Base-by-base conservation (phyloP, 2,888 invertebrate genomes). In the Heliothis peltigera region DNA sequence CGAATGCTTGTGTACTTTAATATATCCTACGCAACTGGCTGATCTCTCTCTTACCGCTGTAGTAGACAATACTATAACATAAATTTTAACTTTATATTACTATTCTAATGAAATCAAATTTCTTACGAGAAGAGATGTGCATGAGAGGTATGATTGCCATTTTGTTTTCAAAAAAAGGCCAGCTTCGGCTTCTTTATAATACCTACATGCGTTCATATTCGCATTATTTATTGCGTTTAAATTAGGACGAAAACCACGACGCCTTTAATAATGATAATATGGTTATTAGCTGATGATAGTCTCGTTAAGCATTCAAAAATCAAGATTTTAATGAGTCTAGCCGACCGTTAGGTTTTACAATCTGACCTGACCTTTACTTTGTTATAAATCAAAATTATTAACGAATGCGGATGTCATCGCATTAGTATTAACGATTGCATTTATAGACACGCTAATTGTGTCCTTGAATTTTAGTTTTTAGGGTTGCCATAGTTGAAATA, bases 381-480 rank as follows among this genome's bases (percentile, higher is more conserved):
- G 18, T 10, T 19, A 15, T 17, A 47, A 35, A 22, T 42, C 15
- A 2, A 1, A 18, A 67, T 55, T 35, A 21, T 70, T 0, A 8
- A n/a, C 17, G 35, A 18, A 55, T 52, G n/a, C 42, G 64, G 64
- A 64, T 43, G 25, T 55, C 39, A 35, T 46, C 19, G 44, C 25
- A n/a, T 46, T 63, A 63, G 49, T 42, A n/a, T 55, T 43, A 6
- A 35, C 2, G 25, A 53, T 70, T 67, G 62, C 46, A 47, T 46
- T 47, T 0, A 4, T 21, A 15, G 0, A n/a, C n/a, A 39, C 39
- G 15, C 39, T 46, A 10, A 46, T 46, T 22, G 21, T 19, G 17
- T 46, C 4, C 32, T 60, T 8, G 8, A 5, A 12, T 42, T 51
- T 19, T 2, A 32, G 28, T 39, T 12, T 19, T 55, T 12, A 2